Evolutionary conservation across 1,140 invertebrate genomes (phyloP), one percentile per base, ranked within the genome.

Genomic region (Sweltsa coloradensis): DNA sequence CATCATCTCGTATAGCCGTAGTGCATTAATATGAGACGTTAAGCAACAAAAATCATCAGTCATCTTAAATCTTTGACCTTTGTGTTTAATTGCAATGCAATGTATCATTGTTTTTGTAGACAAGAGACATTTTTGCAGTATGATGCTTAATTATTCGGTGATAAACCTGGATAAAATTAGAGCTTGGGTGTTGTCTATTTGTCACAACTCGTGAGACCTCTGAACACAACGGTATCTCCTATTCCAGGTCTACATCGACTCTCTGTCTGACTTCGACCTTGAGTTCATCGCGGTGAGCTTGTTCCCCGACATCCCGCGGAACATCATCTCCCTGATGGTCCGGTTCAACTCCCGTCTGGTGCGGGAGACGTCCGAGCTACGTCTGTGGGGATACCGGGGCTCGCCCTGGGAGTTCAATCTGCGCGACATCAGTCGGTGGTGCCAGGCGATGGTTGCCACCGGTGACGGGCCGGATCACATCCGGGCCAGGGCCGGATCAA

Each of bases 361-460:
- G 7, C 59, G 70, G 36, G 73, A 81, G 54, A 76, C 79, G 41
- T 73, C 81, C 27, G 62, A 74, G 23, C 55, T 70, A 26, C 69
- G 76, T 52, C 58, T 63, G 22, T 92, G 83, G 75, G 87, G 81
- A 51, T 70, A 77, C 49, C 72, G 68, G 60, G 91, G 92, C 5
- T 76, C 82, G 1, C 93, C 93, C 0, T 98, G 89, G 83, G 96
- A 99, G 64, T 91, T 97, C 65, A 99, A 99, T 71, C 67, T 99
- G 25, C 73, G 97, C 56, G 97, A 99, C 63, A 71, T 99, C 45
- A 82, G 85, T 29, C 77, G 95, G 54, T 98, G 93, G 92, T 92
- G 87, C 62, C 79, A 95, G 59, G 63, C 74, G 0, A 68, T 73
- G 2, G 51, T 70, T 13, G 47, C 45, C 11, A n/a, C n/a, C n/a